Percentiles rank a stretch among this genome's conserved stretches.
phyloP scores from a whole-genome alignment of 2,888 invertebrate species.

The Drosophila niveifrons region DNA sequence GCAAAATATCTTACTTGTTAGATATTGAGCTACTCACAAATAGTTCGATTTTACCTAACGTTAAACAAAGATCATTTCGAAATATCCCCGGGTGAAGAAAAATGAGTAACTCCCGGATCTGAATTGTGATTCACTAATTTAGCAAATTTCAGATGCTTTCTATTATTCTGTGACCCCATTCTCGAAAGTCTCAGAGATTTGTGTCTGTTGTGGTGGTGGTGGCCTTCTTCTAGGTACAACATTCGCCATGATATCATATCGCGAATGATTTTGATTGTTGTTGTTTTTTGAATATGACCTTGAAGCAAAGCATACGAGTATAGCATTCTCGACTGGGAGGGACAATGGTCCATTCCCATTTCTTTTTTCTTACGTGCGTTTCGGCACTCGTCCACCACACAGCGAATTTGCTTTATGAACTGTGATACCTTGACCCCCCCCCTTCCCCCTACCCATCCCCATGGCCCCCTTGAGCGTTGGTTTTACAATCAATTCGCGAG shows the following conservation, averaged over 20 bases:
- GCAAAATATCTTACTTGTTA: too few species aligned
- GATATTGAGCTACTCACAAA: too few species aligned
- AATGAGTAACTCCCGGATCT: not conserved
- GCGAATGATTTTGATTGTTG: conserved; percentile 2
- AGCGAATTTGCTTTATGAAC: conserved; percentile 5
- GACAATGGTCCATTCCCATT: conserved; percentile 11
- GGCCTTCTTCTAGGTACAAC: conserved; percentile 11
- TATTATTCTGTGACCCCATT: not conserved
- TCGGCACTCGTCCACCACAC: conserved; percentile 37
- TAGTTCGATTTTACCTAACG: too few species aligned
- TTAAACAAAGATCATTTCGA: too few species aligned
- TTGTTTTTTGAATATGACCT: conserved; percentile 15
- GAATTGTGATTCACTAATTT: not conserved
- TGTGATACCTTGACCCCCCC: conserved; percentile 1
- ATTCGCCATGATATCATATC: conserved; percentile 9
- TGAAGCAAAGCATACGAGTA: too few species aligned
- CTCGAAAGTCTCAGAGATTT: not conserved
- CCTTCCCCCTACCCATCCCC: not conserved
- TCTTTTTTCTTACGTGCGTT: conserved; percentile 38
- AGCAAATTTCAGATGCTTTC: not conserved
- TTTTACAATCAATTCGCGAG: conserved; percentile 18
- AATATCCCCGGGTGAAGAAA: too few species aligned
- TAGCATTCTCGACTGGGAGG: not conserved
- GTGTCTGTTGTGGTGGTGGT: conserved; percentile 3
- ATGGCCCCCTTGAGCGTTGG: not conserved